phyloP scores from a whole-genome alignment of 2,888 invertebrate genomes.

The Tricholauxania praeusta region DNA sequence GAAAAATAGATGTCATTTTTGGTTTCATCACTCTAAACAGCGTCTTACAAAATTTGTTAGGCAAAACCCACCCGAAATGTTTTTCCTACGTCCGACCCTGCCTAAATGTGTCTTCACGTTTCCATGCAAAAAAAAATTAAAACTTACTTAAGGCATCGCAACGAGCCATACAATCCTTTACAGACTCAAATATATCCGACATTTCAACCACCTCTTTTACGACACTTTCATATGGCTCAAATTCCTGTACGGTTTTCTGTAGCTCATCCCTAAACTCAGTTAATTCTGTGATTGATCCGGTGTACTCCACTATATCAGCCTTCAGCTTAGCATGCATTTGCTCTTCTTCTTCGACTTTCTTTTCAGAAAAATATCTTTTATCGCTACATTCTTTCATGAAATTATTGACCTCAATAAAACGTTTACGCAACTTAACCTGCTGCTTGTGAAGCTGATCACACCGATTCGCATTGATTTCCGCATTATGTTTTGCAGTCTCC shows the following conservation, averaged over 20 bases:
- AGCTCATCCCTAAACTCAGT: slow-evolving; percentile 57
- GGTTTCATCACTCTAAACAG: too few relatives aligned
- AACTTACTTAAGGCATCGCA: slow-evolving; percentile 66
- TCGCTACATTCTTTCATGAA: slow-evolving; percentile 66
- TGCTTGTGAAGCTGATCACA: slow-evolving; percentile 58
- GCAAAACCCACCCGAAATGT: too few relatives aligned
- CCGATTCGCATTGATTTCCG: slow-evolving; percentile 56
- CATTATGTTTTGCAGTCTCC: slow-evolving; percentile 57
- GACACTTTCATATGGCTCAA: slow-evolving; percentile 62
- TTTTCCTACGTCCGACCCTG: too few relatives aligned
- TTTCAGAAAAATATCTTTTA: slow-evolving; percentile 59
- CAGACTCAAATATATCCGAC: slow-evolving; percentile 59
- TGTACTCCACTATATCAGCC: slow-evolving; percentile 53
- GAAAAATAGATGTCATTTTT: too few relatives aligned
- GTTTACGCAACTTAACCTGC: slow-evolving; percentile 59
- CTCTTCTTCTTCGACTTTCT: slow-evolving; percentile 58
- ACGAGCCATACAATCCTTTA: slow-evolving; percentile 65
- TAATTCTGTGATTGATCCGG: slow-evolving; percentile 51
- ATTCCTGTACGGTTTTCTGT: slow-evolving; percentile 57
- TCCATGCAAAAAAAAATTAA: not conserved
- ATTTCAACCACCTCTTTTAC: slow-evolving; percentile 61
- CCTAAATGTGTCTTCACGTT: too few relatives aligned
- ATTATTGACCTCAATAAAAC: slow-evolving; percentile 64
- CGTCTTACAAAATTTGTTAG: too few relatives aligned
- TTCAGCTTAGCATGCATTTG: slow-evolving; percentile 54